Percentiles rank a stretch among this genome's conserved stretches.
phyloP scores from a whole-genome alignment of 2,797 vertebrate genomes.

The Lacerta bilineata region DNA sequence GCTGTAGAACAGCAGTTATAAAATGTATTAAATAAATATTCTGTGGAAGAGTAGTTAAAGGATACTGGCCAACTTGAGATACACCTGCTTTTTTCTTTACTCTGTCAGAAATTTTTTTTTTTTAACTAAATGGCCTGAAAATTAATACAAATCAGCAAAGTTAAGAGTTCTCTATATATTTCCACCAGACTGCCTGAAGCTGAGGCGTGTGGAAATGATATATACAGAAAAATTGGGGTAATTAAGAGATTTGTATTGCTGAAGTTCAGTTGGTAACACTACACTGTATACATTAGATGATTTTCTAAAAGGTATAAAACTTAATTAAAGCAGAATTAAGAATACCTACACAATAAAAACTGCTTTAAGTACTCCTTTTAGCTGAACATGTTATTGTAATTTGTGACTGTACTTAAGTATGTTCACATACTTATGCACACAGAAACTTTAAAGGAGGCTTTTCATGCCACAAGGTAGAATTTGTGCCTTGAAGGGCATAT shows the following conservation, averaged over 20 bases:
- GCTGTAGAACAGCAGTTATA: neutral
- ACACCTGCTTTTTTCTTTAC: neutral
- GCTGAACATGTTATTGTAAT: neutral
- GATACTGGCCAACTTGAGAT: neutral
- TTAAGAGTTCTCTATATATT: neutral
- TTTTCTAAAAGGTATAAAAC: neutral
- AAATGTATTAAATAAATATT: neutral
- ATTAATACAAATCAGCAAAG: neutral
- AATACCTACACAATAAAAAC: neutral
- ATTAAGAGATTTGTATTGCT: neutral
- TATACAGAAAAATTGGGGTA: neutral
- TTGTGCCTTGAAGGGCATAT: too few species aligned
- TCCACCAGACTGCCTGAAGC: neutral
- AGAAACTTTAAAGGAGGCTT: neutral
- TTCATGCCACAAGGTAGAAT: neutral
- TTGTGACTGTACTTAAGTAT: neutral
- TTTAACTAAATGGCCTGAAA: neutral
- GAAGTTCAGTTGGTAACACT: neutral
- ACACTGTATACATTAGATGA: neutral
- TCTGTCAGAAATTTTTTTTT: neutral
- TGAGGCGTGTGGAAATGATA: neutral
- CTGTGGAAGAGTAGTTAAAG: neutral
- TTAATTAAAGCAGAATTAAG: neutral
- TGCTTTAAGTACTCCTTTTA: neutral
- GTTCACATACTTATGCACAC: neutral